Base-by-base conservation (phyloP, 2,888 invertebrate genomes). In the Mythimna lalbum region DNA sequence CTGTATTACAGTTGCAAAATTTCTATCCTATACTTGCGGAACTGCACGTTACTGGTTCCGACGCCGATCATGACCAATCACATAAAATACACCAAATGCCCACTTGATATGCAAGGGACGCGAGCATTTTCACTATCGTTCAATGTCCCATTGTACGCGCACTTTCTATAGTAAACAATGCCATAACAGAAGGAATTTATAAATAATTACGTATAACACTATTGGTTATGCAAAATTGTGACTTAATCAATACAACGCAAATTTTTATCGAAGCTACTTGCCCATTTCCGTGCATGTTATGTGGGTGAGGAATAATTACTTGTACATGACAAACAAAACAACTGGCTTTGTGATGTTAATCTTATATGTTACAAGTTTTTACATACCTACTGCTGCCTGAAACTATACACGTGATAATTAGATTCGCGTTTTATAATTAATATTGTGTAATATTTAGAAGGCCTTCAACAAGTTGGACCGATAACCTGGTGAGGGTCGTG, bases 81-180 rank as follows among this genome's bases (percentile, higher is more conserved):
- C 81, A 75, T 80, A 83, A 78, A 82, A 87, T 80, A 84, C 76
- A 88, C 85, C 82, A 89, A 88, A 87, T 86, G 83, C 73, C 84
- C 85, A 81, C 82, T 95, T 93, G 85, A 77, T 92, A 95, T 95
- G 90, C 95, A 85, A 62, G 67, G 69, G 76, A 71, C 88, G 87
- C 78, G 52, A 70, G 76, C 83, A 90, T 92, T 95, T 95, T 95
- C 95, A 95, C 95, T 95, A 93, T 95, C 95, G 90, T 94, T 94
- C 91, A 92, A 91, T 91, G 92, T 90, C 85, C 89, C 88, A 93
- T 93, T 93, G 92, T 93, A 86, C 86, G 84, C 72, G 88, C 90
- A 93, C 95, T 95, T 95, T 95, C 95, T 95, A 93, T 92, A 91
- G 91, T 91, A 90, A 91, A 89, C 90, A 89, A 86, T 86, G 80